Percentiles rank a stretch among this genome's conserved stretches.
These are phyloP conservation scores for Danaus melanippus DNA, from an alignment of 1,140 invertebrate species.

Conservation along the genomic window DNA sequence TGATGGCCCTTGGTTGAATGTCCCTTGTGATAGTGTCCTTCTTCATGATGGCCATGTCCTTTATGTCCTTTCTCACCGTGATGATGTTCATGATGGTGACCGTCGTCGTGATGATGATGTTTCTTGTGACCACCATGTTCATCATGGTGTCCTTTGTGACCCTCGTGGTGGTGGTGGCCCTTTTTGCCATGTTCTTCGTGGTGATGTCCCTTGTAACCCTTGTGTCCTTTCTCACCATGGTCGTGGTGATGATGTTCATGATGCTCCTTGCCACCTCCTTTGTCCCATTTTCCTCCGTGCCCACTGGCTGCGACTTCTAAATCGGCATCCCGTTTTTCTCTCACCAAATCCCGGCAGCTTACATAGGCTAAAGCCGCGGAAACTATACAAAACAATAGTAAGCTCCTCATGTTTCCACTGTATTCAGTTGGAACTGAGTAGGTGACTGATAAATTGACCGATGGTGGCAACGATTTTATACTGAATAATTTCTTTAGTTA, in stretches of 20 bases:
- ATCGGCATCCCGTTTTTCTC: constrained; percentile 67
- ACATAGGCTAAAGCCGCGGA: constrained; percentile 50
- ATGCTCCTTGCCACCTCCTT: constrained; percentile 71
- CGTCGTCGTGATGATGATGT: constrained; percentile 80
- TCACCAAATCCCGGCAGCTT: constrained; percentile 42
- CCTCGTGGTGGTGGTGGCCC: constrained; percentile 81
- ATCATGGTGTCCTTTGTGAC: constrained; percentile 79
- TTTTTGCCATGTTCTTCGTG: constrained; percentile 80
- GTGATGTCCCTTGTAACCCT: constrained; percentile 75
- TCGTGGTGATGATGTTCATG: constrained; percentile 66
- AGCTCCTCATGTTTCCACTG: constrained; percentile 50
- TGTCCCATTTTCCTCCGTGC: constrained; percentile 73
- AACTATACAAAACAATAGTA: constrained; percentile 46
- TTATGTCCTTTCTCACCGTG: constrained; percentile 78
- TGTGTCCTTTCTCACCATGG: constrained; percentile 71
- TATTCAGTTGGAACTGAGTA: constrained; percentile 32
- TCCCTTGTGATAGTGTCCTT: constrained; percentile 80
- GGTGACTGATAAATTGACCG: constrained; percentile 48
- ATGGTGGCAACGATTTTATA: constrained; percentile 53
- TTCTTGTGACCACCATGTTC: constrained; percentile 83
- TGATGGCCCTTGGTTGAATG: constrained; percentile 84
- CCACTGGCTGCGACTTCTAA: constrained; percentile 69
- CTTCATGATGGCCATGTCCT: constrained; percentile 74
- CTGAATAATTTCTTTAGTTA: constrained; percentile 42
- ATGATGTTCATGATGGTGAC: constrained; percentile 82